A percentile compares a stretch with the other conserved stretches of the same genome.
phyloP scores from a whole-genome alignment of 2,888 invertebrate species.

The Cheilosia vernalis region DNA sequence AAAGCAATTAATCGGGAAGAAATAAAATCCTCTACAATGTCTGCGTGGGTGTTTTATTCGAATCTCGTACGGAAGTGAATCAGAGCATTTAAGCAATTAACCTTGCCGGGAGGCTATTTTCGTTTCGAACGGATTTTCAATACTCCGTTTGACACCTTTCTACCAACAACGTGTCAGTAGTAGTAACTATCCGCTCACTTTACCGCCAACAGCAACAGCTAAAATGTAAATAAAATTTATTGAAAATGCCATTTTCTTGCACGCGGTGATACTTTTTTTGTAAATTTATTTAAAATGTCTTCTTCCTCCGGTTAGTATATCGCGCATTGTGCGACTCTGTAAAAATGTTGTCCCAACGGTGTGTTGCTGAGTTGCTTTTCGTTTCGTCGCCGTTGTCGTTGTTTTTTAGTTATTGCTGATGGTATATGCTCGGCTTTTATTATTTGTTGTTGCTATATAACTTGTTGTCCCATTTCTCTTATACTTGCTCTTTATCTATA shows the following conservation, averaged over 20 bases:
- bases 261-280: background rate
- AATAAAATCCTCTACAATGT: background rate
- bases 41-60: background rate
- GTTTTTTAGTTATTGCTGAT: constrained; percentile 37
- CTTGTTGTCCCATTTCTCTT: constrained; percentile 25
- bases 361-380: constrained; percentile 10
- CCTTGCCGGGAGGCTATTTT: constrained; percentile 28
- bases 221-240: background rate
- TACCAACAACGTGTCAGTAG: constrained; percentile 5
- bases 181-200: background rate
- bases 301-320: constrained; percentile 10
- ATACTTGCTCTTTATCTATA: constrained; percentile 11
- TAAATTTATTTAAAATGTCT: constrained; percentile 22
- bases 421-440: constrained; percentile 36
- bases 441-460: constrained; percentile 20
- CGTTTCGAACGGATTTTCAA: background rate
- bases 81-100: constrained; percentile 50
- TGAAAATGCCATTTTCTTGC: constrained; percentile 1
- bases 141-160: background rate
- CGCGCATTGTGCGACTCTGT: constrained; percentile 8
- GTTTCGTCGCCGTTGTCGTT: background rate
- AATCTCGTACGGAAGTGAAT: constrained; percentile 26
- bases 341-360: constrained; percentile 13
- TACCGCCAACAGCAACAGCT: background rate
- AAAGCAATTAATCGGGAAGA: background rate